phyloP scores from a whole-genome alignment of 1,140 invertebrate genomes.

The Cydia strobilella region DNA sequence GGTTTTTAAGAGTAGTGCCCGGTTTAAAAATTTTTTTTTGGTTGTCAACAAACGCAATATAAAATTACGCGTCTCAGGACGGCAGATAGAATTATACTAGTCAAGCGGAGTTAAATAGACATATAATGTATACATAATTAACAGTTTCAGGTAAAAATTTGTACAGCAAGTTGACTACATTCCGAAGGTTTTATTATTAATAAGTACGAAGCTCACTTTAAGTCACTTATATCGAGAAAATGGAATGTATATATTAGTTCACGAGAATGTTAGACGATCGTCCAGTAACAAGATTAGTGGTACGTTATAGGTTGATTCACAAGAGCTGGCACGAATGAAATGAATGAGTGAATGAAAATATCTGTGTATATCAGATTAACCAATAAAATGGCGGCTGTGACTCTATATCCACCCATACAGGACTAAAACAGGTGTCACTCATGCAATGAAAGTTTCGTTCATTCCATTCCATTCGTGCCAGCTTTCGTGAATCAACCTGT shows the following conservation, averaged over 20 bases:
- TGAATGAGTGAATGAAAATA: too few species aligned
- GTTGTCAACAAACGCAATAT: neutral
- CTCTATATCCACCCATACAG: too few species aligned
- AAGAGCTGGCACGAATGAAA: neutral
- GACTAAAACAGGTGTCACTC: too few species aligned
- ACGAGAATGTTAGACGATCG: conserved; percentile 57
- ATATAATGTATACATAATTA: conserved; percentile 32
- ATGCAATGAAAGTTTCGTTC: too few species aligned
- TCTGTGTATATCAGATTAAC: too few species aligned
- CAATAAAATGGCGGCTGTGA: too few species aligned
- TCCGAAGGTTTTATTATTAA: conserved; percentile 39
- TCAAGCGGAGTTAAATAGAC: conserved; percentile 28
- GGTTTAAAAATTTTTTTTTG: neutral
- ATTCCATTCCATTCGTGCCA: too few species aligned
- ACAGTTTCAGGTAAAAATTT: conserved; percentile 35
- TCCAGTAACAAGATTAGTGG: neutral
- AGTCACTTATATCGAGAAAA: conserved; percentile 66
- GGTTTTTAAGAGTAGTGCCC: neutral
- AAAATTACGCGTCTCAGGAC: conserved; percentile 22
- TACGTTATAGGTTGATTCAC: neutral
- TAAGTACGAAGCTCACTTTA: conserved; percentile 78
- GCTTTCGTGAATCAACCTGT: too few species aligned
- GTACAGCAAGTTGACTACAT: conserved; percentile 34
- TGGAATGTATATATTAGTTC: conserved; percentile 72
- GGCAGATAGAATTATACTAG: conserved; percentile 20